Percentiles rank a stretch among this genome's conserved stretches.
Conservation (phyloP, 1,140 invertebrate genomes). For the Cotesia typhae region DNA sequence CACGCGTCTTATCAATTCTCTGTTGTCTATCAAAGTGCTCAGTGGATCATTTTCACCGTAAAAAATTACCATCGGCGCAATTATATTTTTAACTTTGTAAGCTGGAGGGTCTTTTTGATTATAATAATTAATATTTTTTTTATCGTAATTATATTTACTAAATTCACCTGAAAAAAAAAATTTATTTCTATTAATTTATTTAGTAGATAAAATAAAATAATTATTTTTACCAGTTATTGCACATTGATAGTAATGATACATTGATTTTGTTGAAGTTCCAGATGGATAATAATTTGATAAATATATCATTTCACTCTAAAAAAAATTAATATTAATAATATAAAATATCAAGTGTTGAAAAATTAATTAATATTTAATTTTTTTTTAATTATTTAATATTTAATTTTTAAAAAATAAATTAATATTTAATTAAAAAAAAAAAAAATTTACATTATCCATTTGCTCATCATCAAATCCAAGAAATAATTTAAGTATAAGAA, state of each 20-base stretch:
- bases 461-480: conserved; percentile 26
- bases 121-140: conserved; percentile 57
- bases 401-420: no score
- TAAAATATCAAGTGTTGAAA: background rate
- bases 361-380: background rate
- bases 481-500: background rate
- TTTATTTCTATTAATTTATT: background rate
- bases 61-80: conserved; percentile 22
- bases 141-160: conserved; percentile 56
- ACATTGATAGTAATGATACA: conserved; percentile 33
- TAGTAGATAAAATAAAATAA: background rate
- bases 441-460: conserved; percentile 18
- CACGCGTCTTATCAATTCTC: conserved; percentile 3
- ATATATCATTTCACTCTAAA: conserved; percentile 18
- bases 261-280: conserved; percentile 27
- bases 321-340: background rate
- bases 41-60: conserved; percentile 30
- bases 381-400: conserved; percentile 3
- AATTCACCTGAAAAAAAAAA: conserved; percentile 37
- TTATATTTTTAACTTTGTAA: conserved; percentile 51
- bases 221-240: conserved; percentile 16
- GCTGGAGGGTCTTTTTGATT: conserved; percentile 58
- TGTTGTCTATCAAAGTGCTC: conserved; percentile 8
- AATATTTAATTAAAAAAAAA: background rate
- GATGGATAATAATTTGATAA: conserved; percentile 27